These are phyloP conservation scores for Neolamprologus ventralis DNA, from an alignment of 2,113 vertebrate species.

Conservation along the genomic window DNA sequence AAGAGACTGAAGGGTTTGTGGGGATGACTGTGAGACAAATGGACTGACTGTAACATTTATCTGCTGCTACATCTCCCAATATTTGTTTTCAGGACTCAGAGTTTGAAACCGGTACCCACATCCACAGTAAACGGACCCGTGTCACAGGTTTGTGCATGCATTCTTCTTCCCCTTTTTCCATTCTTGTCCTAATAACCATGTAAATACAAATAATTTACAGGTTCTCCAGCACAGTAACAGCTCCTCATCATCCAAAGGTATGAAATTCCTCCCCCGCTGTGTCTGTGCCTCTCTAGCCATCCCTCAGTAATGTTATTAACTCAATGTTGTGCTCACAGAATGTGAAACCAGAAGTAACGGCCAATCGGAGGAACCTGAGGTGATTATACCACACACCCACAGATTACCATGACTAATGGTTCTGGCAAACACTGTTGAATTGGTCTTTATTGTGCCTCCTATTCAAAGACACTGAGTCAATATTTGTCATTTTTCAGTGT, in stretches of 20 bases:
- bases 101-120: background rate
- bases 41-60: background rate
- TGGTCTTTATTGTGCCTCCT: background rate
- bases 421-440: background rate
- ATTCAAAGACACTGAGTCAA: background rate
- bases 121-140: background rate
- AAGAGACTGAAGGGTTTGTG: constrained; percentile 4
- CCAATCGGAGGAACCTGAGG: constrained; percentile 40
- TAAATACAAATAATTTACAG: constrained; percentile 3
- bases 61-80: background rate
- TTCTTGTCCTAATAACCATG: background rate
- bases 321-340: constrained; percentile 15
- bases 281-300: background rate
- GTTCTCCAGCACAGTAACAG: background rate
- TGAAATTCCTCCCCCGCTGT: background rate
- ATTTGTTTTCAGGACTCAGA: constrained; percentile 28
- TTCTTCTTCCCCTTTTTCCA: background rate
- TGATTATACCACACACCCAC: constrained; percentile 11
- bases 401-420: background rate
- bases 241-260: constrained; percentile 43
- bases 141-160: constrained; percentile 23
- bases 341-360: constrained; percentile 41
- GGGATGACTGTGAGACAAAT: background rate
- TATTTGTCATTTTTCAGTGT: background rate
- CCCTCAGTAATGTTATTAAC: background rate